Evolutionary conservation across 2,113 vertebrate species (phyloP), one percentile per base, ranked within the genome.

Genomic region (Numida meleagris): DNA sequence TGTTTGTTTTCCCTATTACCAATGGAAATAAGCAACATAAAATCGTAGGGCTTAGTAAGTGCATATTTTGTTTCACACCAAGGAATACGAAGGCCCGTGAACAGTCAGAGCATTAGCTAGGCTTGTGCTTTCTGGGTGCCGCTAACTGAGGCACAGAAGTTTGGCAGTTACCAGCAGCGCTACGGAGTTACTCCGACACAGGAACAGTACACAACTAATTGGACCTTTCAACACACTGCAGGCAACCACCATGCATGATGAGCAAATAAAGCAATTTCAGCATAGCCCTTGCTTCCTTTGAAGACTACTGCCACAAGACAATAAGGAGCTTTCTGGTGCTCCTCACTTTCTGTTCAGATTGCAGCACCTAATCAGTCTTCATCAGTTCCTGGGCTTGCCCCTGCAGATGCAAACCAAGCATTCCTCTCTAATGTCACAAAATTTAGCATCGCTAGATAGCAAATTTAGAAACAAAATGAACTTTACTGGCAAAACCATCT

Each of bases 1-100:
- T 77, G 51, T 84, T 89, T 78, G 19, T 55, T 92, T 78, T 53
- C 74, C 48, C 74, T 91, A 78, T 84, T 79, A 92, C 38, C 57
- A 79, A 53, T 33, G 55, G 34, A 93, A 96, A 77, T 36, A 87
- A 65, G 27, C 45, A 70, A 81, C 16, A 79, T 38, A 73, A 95
- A 93, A 61, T 10, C 42, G 7, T 14, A 48, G 38, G 50, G 68
- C 72, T 91, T 91, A 74, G 29, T 62, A 88, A 93, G 45, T 16
- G 36, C 62, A 24, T 92, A 45, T 89, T 95, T 86, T 83, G 40
- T 91, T 87, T 74, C 63, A 82, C 4, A 2, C 11, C 25, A 73
- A 95, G 27, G 45, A 93, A 82, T 51, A 57, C 13, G 18, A 90
- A 88, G 65, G 61, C 75, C 71, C 24, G 27, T 29, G 29, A 66